phyloP scores from a whole-genome alignment of 2,797 vertebrate genomes.

The Squalus acanthias region DNA sequence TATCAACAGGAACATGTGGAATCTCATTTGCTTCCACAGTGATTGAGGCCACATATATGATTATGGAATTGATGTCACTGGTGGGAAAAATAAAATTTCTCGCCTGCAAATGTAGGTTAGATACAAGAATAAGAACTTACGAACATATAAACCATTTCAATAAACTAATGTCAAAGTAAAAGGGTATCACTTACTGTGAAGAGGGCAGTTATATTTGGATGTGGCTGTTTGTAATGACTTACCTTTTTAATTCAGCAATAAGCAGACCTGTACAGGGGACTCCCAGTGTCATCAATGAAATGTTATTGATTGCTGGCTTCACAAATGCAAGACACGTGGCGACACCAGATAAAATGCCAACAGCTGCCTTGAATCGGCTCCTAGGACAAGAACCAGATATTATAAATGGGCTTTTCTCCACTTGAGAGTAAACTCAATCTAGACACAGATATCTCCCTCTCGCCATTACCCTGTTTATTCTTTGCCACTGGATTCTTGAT shows the following conservation, averaged over 20 bases:
- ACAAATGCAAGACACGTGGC: conserved; percentile 88
- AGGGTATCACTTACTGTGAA: not conserved
- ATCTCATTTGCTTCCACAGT: not conserved
- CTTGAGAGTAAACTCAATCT: not conserved
- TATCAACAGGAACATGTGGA: not conserved
- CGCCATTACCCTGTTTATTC: not conserved
- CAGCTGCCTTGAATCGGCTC: conserved; percentile 88
- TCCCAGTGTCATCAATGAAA: conserved; percentile 89
- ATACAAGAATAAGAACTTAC: not conserved
- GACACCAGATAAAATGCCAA: conserved; percentile 83
- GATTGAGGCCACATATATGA: not conserved
- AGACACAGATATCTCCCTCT: not conserved
- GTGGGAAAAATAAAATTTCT: not conserved
- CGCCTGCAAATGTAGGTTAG: not conserved
- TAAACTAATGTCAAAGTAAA: not conserved
- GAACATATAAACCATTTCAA: not conserved
- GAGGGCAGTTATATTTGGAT: not conserved
- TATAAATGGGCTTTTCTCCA: conserved; percentile 15
- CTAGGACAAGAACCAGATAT: conserved; percentile 52
- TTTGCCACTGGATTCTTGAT: not conserved
- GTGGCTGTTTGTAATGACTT: conserved; percentile 42
- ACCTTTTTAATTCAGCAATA: conserved; percentile 89
- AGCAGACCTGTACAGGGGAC: conserved; percentile 88
- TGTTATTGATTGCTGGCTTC: conserved; percentile 89
- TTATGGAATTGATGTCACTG: not conserved